A percentile compares a stretch with the other conserved stretches of the same genome.
phyloP scores from a whole-genome alignment of 2,113 vertebrate species.

The Corydoras sp. region DNA sequence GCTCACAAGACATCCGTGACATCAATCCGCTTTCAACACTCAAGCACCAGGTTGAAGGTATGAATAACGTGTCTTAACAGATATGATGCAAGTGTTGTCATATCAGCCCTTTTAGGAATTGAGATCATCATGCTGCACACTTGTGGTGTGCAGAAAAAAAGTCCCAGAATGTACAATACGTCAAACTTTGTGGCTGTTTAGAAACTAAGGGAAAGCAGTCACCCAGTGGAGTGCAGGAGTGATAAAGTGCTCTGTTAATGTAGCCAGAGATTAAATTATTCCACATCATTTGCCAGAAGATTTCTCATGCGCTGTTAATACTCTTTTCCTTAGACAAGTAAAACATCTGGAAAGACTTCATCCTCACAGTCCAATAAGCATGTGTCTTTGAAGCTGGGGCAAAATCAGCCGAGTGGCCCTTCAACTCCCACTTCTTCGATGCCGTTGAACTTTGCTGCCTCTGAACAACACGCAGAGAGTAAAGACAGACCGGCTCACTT shows the following conservation, averaged over 20 bases:
- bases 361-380: constrained; percentile 59
- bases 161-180: no score
- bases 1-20: constrained; percentile 95
- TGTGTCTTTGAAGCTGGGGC: constrained; percentile 55
- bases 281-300: no score
- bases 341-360: constrained; percentile 66
- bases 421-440: constrained; percentile 31
- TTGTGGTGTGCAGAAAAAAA: no score
- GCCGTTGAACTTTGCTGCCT: constrained; percentile 18
- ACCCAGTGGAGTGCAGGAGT: no score
- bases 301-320: no score
- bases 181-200: no score
- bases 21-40: constrained; percentile 82
- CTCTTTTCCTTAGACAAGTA: constrained; percentile 66
- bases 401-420: constrained; percentile 50
- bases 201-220: no score
- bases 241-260: no score
- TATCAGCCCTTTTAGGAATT: no score
- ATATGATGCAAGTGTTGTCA: no score
- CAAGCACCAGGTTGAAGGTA: constrained; percentile 72
- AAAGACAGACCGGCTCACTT: constrained; percentile 52
- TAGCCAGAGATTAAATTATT: no score
- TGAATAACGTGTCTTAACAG: neutral
- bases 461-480: constrained; percentile 47
- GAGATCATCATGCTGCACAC: no score